These are phyloP conservation scores for Schizothorax lantsangensis DNA, from an alignment of 2,797 vertebrate genomes.

Conservation along the genomic window DNA sequence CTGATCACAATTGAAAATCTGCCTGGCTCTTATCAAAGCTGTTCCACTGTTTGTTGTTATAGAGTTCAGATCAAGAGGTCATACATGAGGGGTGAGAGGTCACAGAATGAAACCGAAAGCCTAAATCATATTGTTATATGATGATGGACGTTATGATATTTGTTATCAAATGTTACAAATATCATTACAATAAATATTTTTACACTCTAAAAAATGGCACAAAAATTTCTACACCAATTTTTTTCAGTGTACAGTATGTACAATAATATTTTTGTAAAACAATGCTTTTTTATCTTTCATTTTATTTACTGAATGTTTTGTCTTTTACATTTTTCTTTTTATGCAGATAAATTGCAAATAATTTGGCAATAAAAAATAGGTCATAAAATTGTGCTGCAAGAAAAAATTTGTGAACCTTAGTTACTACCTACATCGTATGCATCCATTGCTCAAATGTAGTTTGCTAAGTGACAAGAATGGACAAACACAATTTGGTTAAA, in stretches of 20 bases:
- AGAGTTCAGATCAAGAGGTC: neutral
- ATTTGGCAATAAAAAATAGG: neutral
- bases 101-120: neutral
- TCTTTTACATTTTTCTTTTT: neutral
- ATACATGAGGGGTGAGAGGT: neutral
- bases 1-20: neutral
- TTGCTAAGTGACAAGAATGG: neutral
- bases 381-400: neutral
- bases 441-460: neutral
- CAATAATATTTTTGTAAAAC: neutral
- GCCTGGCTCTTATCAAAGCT: neutral
- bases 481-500: slow-evolving; percentile 3
- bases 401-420: neutral
- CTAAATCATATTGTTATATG: neutral
- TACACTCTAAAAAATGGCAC: neutral
- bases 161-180: neutral
- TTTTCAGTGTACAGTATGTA: neutral
- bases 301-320: neutral
- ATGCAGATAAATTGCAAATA: neutral
- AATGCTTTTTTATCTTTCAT: neutral
- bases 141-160: neutral
- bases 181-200: neutral
- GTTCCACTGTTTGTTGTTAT: neutral
- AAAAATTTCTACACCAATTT: neutral
- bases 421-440: neutral